A percentile compares a stretch with the other conserved stretches of the same genome.
Evolutionary conservation across 2,797 vertebrate genomes (phyloP).

Genomic region (Melanotaenia pygmaea): DNA sequence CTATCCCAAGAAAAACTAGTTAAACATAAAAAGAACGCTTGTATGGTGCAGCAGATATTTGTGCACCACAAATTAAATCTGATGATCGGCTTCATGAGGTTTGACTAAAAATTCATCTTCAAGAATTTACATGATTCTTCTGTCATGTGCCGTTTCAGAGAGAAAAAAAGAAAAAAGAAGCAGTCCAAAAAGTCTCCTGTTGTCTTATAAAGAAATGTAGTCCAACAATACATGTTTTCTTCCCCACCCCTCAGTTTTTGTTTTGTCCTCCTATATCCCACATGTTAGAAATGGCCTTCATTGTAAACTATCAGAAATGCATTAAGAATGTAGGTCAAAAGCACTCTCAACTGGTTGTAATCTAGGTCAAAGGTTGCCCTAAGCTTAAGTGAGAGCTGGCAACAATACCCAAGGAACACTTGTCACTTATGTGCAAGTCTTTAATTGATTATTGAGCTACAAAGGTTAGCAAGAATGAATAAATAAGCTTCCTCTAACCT

Average conservation of each 20-base stretch:
- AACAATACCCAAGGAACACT: background rate
- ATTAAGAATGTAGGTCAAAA: background rate
- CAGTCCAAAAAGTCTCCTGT: no score
- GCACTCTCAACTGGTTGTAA: background rate
- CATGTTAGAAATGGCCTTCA: background rate
- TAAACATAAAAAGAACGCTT: background rate
- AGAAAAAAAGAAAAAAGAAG: no score
- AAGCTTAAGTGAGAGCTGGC: background rate
- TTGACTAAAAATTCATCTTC: no score
- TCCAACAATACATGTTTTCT: no score
- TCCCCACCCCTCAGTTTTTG: no score
- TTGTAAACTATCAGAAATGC: background rate
- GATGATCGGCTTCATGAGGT: background rate
- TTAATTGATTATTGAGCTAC: background rate
- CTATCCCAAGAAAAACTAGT: background rate
- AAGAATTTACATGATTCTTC: no score
- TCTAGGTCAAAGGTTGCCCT: slow-evolving; percentile 14
- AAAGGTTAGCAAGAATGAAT: background rate
- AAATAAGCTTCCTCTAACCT: no score
- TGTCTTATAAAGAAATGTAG: no score
- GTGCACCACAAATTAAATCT: background rate
- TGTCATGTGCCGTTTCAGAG: no score
- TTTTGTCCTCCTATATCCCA: no score
- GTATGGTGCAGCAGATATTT: background rate
- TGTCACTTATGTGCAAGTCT: background rate